phyloP scores from a whole-genome alignment of 2,888 invertebrate species.

The Andrena hattorfiana region DNA sequence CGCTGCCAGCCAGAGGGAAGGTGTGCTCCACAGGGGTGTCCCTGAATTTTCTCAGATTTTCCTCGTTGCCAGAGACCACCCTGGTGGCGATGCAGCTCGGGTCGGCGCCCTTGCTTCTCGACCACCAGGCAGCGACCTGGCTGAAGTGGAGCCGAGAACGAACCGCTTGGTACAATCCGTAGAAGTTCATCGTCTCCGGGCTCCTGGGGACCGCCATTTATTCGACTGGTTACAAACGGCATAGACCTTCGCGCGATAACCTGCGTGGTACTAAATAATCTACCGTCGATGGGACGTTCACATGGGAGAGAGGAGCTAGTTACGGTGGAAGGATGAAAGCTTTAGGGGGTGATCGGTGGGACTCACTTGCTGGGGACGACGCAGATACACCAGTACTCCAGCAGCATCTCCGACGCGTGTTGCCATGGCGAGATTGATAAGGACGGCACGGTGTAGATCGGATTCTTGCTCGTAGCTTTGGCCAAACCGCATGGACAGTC shows the following conservation, averaged over 20 bases:
- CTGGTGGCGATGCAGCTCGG: constrained; percentile 85
- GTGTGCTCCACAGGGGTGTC: constrained; percentile 88
- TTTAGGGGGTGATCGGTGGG: neutral
- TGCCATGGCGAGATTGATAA: constrained; percentile 82
- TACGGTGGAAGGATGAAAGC: neutral
- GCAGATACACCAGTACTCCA: constrained; percentile 94
- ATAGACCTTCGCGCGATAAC: neutral
- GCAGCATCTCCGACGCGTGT: constrained; percentile 87
- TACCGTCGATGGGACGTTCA: neutral
- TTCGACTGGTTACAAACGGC: neutral
- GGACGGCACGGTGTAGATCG: constrained; percentile 80
- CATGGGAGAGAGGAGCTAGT: neutral
- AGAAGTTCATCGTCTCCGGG: constrained; percentile 85
- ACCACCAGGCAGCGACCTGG: constrained; percentile 97
- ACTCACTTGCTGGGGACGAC: constrained; percentile 87
- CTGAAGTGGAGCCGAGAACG: constrained; percentile 98
- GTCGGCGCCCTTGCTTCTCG: constrained; percentile 83
- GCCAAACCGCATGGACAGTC: constrained; percentile 87
- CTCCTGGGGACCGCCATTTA: constrained; percentile 68
- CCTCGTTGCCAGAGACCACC: constrained; percentile 79
- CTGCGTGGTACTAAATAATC: neutral
- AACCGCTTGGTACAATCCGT: constrained; percentile 95
- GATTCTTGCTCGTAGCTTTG: constrained; percentile 80
- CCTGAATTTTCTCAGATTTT: constrained; percentile 82
- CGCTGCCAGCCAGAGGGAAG: constrained; percentile 90